These are phyloP conservation scores for Neodontobutis hainanensis DNA, from an alignment of 2,113 vertebrate genomes.

Conservation along the genomic window DNA sequence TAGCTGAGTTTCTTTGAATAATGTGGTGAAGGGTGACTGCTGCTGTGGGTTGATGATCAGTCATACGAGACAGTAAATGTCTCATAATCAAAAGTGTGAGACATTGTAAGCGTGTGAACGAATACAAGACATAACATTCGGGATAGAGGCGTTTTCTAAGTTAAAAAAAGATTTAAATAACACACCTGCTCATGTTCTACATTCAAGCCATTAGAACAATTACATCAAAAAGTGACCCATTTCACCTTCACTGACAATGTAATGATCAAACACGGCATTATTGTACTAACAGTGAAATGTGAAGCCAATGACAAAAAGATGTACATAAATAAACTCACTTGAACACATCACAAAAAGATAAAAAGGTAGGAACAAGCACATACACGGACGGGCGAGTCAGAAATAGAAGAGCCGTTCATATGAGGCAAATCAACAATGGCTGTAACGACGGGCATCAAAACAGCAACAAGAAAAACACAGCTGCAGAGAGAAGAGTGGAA, in stretches of 20 bases:
- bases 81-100: not conserved
- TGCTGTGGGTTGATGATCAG: not conserved
- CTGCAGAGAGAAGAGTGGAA: constrained; percentile 51
- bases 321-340: constrained; percentile 22
- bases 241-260: constrained; percentile 13
- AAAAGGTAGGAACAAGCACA: constrained; percentile 51
- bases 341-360: constrained; percentile 39
- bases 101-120: not conserved
- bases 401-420: constrained; percentile 48
- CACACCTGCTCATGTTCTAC: constrained; percentile 3
- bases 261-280: constrained; percentile 53
- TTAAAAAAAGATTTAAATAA: constrained; percentile 2
- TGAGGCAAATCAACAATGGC: constrained; percentile 57
- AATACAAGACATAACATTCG: not conserved
- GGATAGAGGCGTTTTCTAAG: not conserved
- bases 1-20: constrained; percentile 1
- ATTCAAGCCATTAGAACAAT: constrained; percentile 18
- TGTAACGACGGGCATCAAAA: constrained; percentile 55
- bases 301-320: constrained; percentile 27
- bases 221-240: constrained; percentile 10
- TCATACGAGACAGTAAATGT: not conserved
- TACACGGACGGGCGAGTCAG: constrained; percentile 19
- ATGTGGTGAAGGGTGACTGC: not conserved
- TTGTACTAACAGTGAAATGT: constrained; percentile 13
- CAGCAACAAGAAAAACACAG: constrained; percentile 53